Conservation (phyloP, 2,797 vertebrate genomes). For the Clarias pachynema region DNA sequence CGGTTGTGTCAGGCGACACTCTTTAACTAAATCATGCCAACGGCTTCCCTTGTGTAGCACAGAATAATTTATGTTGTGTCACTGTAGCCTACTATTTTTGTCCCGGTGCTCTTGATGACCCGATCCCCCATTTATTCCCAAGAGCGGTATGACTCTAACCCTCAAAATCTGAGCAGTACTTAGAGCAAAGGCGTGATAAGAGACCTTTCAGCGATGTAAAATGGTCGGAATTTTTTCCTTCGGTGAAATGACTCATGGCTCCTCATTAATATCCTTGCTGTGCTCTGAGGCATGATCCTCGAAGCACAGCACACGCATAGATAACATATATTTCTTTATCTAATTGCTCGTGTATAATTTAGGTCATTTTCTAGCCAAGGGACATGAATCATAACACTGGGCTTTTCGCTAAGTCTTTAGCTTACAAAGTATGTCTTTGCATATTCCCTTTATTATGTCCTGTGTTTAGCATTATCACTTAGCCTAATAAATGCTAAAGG, state of each 20-base stretch:
- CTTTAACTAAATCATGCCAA: slow-evolving; percentile 33
- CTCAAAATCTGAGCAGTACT: slow-evolving; percentile 34
- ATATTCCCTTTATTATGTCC: slow-evolving; percentile 9
- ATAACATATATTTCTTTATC: slow-evolving; percentile 50
- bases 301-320: slow-evolving; percentile 43
- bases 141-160: slow-evolving; percentile 14
- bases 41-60: slow-evolving; percentile 27
- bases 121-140: slow-evolving; percentile 30
- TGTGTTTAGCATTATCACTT: background rate
- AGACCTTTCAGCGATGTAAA: slow-evolving; percentile 37
- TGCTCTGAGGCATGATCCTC: slow-evolving; percentile 39
- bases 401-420: slow-evolving; percentile 22
- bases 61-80: slow-evolving; percentile 39
- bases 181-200: slow-evolving; percentile 36
- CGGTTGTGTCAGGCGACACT: slow-evolving; percentile 19
- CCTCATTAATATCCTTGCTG: slow-evolving; percentile 44
- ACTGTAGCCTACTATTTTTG: slow-evolving; percentile 34
- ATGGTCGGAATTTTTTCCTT: slow-evolving; percentile 41
- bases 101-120: slow-evolving; percentile 7
- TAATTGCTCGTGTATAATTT: slow-evolving; percentile 54
- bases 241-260: slow-evolving; percentile 48
- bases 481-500: background rate
- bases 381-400: slow-evolving; percentile 42
- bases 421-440: background rate
- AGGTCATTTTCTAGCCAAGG: slow-evolving; percentile 38